These are phyloP conservation scores for Patiria pectinifera DNA, from an alignment of 53 echinoderm and acorn worm genomes.

Conservation along the genomic window DNA sequence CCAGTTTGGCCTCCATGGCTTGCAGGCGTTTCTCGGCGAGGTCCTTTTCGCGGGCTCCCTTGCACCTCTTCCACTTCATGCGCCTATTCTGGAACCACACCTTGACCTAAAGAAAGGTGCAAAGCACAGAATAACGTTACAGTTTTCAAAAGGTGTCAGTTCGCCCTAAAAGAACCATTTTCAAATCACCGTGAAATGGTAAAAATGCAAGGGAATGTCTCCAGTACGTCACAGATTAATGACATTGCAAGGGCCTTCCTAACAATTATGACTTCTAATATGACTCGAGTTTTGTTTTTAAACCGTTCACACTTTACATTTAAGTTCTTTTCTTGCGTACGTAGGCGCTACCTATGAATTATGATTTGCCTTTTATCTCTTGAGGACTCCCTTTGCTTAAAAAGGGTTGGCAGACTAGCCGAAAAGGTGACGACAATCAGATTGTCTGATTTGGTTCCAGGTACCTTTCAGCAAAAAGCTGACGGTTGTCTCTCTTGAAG, in stretches of 20 bases:
- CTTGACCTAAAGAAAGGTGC: slow-evolving; percentile 75
- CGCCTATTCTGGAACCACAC: slow-evolving; percentile 99
- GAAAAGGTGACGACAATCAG: background rate
- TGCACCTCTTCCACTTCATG: slow-evolving; percentile 99
- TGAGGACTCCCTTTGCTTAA: background rate
- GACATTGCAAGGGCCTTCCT: no score
- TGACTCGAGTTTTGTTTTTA: background rate
- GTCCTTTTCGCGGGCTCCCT: slow-evolving; percentile 97
- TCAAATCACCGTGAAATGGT: no score
- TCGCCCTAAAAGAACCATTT: no score
- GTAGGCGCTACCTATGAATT: no score
- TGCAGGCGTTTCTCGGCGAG: slow-evolving; percentile 95
- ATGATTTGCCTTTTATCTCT: background rate
- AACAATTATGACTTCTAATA: no score
- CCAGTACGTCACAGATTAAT: no score
- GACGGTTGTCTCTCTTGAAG: background rate
- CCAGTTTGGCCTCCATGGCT: slow-evolving; percentile 96
- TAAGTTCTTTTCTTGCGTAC: background rate
- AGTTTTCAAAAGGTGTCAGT: background rate
- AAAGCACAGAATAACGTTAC: background rate
- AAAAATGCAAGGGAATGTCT: no score
- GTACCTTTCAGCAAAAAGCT: slow-evolving; percentile 1
- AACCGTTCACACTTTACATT: background rate
- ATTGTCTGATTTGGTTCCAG: background rate
- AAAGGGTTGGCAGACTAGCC: background rate